phyloP scores from a whole-genome alignment of 2,797 vertebrate genomes.

The Melanotaenia maccullochi region DNA sequence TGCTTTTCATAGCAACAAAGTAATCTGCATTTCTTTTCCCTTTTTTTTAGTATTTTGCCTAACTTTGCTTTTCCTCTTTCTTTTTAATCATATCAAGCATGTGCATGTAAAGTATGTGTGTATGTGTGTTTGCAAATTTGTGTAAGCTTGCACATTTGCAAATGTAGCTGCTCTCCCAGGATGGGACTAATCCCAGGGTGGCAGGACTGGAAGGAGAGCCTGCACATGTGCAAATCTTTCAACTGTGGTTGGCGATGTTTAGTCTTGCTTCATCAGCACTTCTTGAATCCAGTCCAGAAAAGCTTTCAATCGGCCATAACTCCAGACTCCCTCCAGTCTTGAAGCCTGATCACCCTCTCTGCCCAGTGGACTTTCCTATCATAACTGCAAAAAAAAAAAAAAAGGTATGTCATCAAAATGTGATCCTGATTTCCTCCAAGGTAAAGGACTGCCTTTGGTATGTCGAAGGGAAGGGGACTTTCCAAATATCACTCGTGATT shows the following conservation, averaged over 20 bases:
- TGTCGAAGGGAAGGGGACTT: constrained; percentile 50
- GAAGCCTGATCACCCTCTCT: constrained; percentile 53
- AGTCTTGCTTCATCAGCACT: constrained; percentile 88
- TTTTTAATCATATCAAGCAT: constrained; percentile 28
- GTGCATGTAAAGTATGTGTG: constrained; percentile 5
- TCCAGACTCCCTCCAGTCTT: constrained; percentile 73
- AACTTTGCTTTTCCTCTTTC: constrained; percentile 18
- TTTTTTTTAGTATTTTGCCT: constrained; percentile 40
- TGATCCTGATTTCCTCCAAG: constrained; percentile 37
- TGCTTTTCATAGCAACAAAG: constrained; percentile 25
- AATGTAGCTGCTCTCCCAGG: constrained; percentile 63
- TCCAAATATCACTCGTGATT: constrained; percentile 51
- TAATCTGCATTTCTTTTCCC: constrained; percentile 29
- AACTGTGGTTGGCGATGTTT: constrained; percentile 81
- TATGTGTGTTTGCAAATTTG: constrained; percentile 7
- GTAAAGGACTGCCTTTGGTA: constrained; percentile 19
- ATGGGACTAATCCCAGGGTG: constrained; percentile 68
- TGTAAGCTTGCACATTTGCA: constrained; percentile 53
- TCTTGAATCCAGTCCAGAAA: constrained; percentile 92
- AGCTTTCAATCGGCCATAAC: constrained; percentile 90
- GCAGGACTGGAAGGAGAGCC: constrained; percentile 53
- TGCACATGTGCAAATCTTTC: constrained; percentile 84
- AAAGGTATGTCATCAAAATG: constrained; percentile 44
- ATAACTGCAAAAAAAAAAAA: constrained; percentile 33
- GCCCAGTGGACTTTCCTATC: constrained; percentile 39